These are phyloP conservation scores for Microcebus ravelobensis DNA, from an alignment of 2,113 vertebrate species.

Conservation along the genomic window DNA sequence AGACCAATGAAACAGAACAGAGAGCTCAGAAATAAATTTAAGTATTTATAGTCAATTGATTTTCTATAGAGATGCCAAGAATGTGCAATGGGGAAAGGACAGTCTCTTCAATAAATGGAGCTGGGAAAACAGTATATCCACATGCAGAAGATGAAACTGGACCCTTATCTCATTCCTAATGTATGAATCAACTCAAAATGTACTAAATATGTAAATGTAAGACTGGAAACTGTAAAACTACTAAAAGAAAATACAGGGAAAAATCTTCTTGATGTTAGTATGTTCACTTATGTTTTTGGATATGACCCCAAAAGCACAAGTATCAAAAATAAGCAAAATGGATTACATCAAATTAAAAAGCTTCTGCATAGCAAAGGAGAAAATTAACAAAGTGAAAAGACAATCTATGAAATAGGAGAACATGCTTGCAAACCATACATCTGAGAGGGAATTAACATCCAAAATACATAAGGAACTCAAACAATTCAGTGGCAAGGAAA, in stretches of 20 bases:
- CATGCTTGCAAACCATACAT: not conserved
- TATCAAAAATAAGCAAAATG: not conserved
- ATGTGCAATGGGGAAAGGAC: not conserved
- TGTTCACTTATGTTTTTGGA: not conserved
- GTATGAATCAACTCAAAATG: not conserved
- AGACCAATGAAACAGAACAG: not conserved
- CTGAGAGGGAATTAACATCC: not conserved
- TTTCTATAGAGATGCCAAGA: not conserved
- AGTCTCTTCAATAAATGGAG: not conserved
- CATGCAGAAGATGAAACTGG: not conserved
- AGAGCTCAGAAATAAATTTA: not conserved
- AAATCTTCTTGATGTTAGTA: not conserved
- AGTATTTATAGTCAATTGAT: not conserved
- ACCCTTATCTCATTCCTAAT: not conserved
- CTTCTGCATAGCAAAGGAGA: not conserved
- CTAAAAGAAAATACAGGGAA: not conserved
- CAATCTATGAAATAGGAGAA: not conserved
- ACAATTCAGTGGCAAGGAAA: not conserved
- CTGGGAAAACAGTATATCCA: not conserved
- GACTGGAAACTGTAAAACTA: not conserved
- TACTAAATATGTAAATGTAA: not conserved
- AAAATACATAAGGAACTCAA: not conserved
- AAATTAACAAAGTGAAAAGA: not conserved
- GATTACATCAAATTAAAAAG: not conserved
- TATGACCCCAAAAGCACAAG: not conserved